These are phyloP conservation scores for Ciconia maguari DNA, from an alignment of 2,113 vertebrate genomes.

Conservation along the genomic window DNA sequence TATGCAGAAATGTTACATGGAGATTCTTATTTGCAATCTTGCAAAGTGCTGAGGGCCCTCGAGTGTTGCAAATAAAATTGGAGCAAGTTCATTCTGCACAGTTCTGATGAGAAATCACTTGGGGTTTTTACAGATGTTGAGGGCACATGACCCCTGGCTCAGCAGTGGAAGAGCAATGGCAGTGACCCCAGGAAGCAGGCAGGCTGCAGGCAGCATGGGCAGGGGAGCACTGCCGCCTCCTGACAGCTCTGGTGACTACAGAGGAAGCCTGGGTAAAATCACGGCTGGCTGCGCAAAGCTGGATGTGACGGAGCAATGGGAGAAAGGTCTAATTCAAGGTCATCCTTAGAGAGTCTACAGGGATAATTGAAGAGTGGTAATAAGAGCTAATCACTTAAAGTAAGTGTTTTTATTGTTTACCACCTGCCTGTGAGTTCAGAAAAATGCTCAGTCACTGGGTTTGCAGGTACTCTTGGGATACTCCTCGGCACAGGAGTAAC, in stretches of 20 bases:
- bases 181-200: neutral
- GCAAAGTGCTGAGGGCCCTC: neutral
- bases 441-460: neutral
- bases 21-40: neutral
- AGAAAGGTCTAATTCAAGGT: neutral
- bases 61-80: neutral
- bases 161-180: neutral
- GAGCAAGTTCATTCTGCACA: neutral
- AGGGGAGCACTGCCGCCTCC: constrained; percentile 15
- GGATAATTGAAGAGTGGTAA: neutral
- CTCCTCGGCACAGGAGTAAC: neutral
- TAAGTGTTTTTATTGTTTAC: neutral
- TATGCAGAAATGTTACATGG: neutral
- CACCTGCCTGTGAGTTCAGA: neutral
- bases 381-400: neutral
- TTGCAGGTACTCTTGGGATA: neutral
- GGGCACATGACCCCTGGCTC: neutral
- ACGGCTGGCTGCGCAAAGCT: neutral
- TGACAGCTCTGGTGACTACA: neutral
- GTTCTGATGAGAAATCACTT: neutral
- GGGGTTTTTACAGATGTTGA: neutral
- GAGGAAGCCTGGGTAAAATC: neutral
- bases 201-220: neutral
- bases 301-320: neutral
- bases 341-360: neutral